Conservation (phyloP, 2,888 invertebrate species). For the Ophion costatus region DNA sequence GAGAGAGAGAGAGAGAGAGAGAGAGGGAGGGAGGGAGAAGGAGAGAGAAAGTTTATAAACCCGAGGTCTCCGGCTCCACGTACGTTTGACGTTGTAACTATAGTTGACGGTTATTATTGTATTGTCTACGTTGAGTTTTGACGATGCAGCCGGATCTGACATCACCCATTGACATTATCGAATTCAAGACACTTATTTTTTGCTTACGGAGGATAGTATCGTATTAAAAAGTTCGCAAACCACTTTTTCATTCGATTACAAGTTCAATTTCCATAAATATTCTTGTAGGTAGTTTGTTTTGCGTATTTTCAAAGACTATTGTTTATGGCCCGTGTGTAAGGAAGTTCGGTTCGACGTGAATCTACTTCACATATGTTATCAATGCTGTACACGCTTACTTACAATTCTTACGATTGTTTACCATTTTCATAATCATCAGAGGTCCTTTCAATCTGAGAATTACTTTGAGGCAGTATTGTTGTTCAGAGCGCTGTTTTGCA, state of each 20-base stretch:
- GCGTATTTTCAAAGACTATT: background rate
- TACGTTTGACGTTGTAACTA: slow-evolving; percentile 65
- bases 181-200: slow-evolving; percentile 13
- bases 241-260: background rate
- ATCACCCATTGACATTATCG: slow-evolving; percentile 21
- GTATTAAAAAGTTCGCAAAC: background rate
- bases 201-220: background rate
- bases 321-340: too few species aligned
- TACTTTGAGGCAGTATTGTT: too few species aligned
- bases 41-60: slow-evolving; percentile 70
- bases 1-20: slow-evolving; percentile 55
- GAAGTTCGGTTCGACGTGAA: too few species aligned
- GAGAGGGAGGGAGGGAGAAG: slow-evolving; percentile 31
- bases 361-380: too few species aligned
- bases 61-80: slow-evolving; percentile 60
- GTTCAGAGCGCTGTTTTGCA: too few species aligned
- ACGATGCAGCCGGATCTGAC: slow-evolving; percentile 34
- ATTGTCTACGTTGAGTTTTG: slow-evolving; percentile 68
- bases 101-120: slow-evolving; percentile 74
- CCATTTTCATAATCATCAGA: background rate
- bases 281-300: background rate
- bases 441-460: background rate
- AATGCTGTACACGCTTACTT: too few species aligned
- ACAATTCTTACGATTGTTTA: too few species aligned
- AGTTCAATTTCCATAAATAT: background rate